Evolutionary conservation across 2,797 vertebrate species (phyloP), one percentile per base, ranked within the genome.

Genomic region (Sarcoramphus papa): DNA sequence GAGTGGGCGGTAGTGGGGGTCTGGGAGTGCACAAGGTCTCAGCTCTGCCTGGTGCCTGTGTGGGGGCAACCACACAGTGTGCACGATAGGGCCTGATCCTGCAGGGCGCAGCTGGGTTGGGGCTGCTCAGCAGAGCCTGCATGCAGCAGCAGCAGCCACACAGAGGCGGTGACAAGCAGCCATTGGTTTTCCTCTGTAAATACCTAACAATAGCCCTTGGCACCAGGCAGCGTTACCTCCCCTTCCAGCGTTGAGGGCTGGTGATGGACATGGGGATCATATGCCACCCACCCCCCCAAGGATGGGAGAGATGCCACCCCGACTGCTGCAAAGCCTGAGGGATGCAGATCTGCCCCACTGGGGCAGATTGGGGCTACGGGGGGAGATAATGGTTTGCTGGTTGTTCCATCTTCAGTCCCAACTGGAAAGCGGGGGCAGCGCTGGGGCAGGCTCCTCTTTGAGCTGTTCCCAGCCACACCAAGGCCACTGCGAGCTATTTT

Each of bases 1-100:
- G 3, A 9, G 19, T 1, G 27, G 54, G 53, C 0, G 2, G 51
- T 3, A 2, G 14, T 1, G 25, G 5, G 4, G 27, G 3, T 8
- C 43, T 35, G 40, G 33, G 8, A 20, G 13, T 1, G 3, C 72
- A 2, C 0, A 0, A 43, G 43, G 8, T 31, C 57, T 64, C 0
- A 17, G 28, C 74, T 45, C 41, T 50, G 43, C 60, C n/a, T 28
- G 69, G 14, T 16, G 50, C n/a, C 45, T n/a, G 20, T 2, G 15
- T 3, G 40, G 54, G 53, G 37, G 5, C 20, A 40, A 27, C 33
- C 18, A 18, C 3, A 4, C 41, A 64, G 41, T 4, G 2, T 14
- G 22, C 3, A 15, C 22, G 2, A 16, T 4, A 10, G 27, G 64
- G n/a, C 31, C 35, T 19, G 40, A 48, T 64, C 41, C 69, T 47